Evolutionary conservation across 2,797 vertebrate genomes (phyloP), one percentile per base, ranked within the genome.

Genomic region (Eremophila alpestris): DNA sequence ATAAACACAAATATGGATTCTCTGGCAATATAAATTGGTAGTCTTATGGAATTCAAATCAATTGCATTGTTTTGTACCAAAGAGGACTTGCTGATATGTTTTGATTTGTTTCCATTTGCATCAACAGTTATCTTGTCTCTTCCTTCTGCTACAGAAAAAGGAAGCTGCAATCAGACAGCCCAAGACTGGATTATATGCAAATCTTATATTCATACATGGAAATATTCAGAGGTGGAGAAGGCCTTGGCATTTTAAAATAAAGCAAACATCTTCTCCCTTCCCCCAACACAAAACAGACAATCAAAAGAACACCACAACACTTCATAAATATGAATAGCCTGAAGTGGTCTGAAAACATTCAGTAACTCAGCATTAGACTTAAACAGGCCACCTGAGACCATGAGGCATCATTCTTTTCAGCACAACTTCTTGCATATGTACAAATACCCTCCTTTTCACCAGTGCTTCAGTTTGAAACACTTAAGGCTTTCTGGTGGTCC

Each of bases 71-170:
- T 90, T 92, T 51, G 14, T 69, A 26, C 18, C 36, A 73, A 34
- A 80, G 41, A 76, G 27, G 15, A 65, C 74, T 90, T 89, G 23
- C 48, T 64, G 55, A 38, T 86, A 34, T 71, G 19, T 67, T 90
- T 83, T 90, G 14, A 43, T 88, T 93, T 59, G 11, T 78, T 90
- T 88, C 77, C 59, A 18, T 86, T 81, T 87, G 27, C 19, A 18
- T 85, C 17, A 54, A n/a, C 22, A 79, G 26, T 77, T 89, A 40
- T 3, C 20, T 60, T 71, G 45, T 84, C 16, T 77, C 22, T 89
- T 84, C 29, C 24, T 73, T 65, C 18, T 77, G 7, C 59, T 88
- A 11, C 60, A 73, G 70, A 62, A 67, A 40, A 56, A 83, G 65
- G 43, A 59, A 85, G 46, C 32, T 64, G 27, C 10, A 11, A 36